Evolutionary conservation across 2,113 vertebrate genomes (phyloP), one percentile per base, ranked within the genome.

Genomic region (Oreochromis aureus): DNA sequence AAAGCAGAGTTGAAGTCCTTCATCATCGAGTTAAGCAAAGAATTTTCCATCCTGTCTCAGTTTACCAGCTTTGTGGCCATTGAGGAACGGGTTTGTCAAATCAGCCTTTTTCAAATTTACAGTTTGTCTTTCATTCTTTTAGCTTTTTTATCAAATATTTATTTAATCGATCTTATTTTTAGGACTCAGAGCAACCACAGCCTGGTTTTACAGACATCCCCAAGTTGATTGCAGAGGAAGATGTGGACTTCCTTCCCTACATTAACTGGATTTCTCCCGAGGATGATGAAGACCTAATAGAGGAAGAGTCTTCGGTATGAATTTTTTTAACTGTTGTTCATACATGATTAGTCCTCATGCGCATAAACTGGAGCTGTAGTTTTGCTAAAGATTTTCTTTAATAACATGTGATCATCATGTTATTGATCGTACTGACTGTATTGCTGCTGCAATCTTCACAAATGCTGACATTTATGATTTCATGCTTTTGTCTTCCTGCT

Each of bases 21-120:
- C 90, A 96, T 98, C 91, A 92, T 98, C 71, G 89, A 96, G 27
- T 88, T 98, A 54, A 99, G 98, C 94, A 97, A 97, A 94, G 97
- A 98, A 91, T 97, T 97, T 90, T 98, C 97, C 84, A 94, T 98
- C 80, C 92, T 98, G 83, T 98, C 97, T 80, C 97, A 97, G 84
- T 98, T 97, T 89, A 99, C 98, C 94, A 99, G 97, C 92, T 99
- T 98, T 55, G 94, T 98, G 82, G 98, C 97, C 30, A 89, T 98
- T 63, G 98, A 98, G 94, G 96, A 98, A 93, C 96, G 97, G 96
- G 98, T 56, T 58, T 12, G 32, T 86, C 41, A 18, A 76, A 48
- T 76, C 22, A 48, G 39, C 66, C 36, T 73, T 27, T 27, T 16
- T 24, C 39, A 71, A n/a, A 71, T 46, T 73, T 4, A 30, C 41